A percentile compares a stretch with the other conserved stretches of the same genome.
Evolutionary conservation across 1,140 invertebrate species (phyloP).

Genomic region (Drosophila ambigua): DNA sequence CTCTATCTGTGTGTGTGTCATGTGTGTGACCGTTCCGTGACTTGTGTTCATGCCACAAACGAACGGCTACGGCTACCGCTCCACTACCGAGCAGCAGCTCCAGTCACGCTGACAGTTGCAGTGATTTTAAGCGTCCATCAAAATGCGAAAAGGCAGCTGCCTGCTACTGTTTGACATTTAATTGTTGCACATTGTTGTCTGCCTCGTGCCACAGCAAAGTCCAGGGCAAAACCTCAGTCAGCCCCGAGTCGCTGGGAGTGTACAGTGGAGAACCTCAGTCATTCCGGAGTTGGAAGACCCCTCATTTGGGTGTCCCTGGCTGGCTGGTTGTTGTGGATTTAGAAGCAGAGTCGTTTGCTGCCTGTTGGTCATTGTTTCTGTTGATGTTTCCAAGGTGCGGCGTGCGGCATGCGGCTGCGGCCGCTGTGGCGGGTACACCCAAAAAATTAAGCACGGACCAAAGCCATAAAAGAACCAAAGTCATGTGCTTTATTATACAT

Average conservation of each 20-base stretch:
- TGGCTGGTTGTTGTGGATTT: no score
- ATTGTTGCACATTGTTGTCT: slow-evolving; percentile 73
- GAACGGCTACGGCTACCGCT: slow-evolving; percentile 9
- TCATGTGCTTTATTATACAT: slow-evolving; percentile 79
- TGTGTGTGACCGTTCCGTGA: slow-evolving; percentile 63
- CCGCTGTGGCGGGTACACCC: not conserved
- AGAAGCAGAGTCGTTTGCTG: not conserved
- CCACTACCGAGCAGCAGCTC: not conserved
- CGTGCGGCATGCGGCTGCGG: slow-evolving; percentile 22
- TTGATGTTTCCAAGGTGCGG: slow-evolving; percentile 38
- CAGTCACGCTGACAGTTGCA: slow-evolving; percentile 70
- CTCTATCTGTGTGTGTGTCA: slow-evolving; percentile 16
- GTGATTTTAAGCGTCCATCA: slow-evolving; percentile 81
- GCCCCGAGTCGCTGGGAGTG: no score
- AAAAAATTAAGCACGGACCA: slow-evolving; percentile 61
- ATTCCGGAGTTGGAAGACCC: no score
- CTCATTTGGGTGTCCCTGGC: not conserved
- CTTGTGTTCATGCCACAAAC: slow-evolving; percentile 55
- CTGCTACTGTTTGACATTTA: slow-evolving; percentile 77
- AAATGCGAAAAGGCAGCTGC: slow-evolving; percentile 28
- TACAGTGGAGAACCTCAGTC: no score
- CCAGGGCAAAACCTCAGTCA: no score
- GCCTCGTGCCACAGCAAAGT: no score
- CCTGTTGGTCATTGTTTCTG: slow-evolving; percentile 30
- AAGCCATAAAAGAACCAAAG: slow-evolving; percentile 67